A percentile compares a stretch with the other conserved stretches of the same genome.
These are phyloP conservation scores for Corydoras maculifer DNA, from an alignment of 2,113 vertebrate genomes.

Conservation along the genomic window DNA sequence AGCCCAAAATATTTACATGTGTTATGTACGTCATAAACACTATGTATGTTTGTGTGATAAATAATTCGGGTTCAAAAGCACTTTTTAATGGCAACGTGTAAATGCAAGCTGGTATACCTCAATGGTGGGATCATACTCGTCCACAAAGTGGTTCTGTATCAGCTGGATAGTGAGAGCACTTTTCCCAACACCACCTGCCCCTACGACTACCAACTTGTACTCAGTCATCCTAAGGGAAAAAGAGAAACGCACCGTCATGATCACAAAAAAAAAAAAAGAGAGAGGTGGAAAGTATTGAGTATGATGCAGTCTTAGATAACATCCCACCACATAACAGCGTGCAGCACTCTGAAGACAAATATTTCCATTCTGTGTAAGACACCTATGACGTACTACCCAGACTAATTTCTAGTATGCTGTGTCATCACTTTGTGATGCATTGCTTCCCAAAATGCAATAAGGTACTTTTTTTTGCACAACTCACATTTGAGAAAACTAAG, in stretches of 20 bases:
- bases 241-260: background rate
- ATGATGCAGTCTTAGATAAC: too few species aligned
- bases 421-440: too few species aligned
- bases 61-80: background rate
- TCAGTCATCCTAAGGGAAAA: conserved; percentile 68
- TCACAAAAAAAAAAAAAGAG: background rate
- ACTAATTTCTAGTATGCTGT: too few species aligned
- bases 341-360: too few species aligned
- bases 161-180: conserved; percentile 79
- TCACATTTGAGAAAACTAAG: too few species aligned
- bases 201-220: conserved; percentile 79
- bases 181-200: conserved; percentile 79
- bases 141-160: conserved; percentile 79
- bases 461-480: too few species aligned
- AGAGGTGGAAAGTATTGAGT: background rate
- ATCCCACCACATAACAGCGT: too few species aligned
- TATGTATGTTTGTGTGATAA: background rate
- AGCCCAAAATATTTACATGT: too few species aligned
- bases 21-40: too few species aligned
- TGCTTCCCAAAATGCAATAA: too few species aligned
- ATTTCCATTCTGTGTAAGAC: too few species aligned
- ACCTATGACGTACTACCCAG: too few species aligned
- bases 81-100: background rate
- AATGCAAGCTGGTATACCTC: conserved; percentile 51
- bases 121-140: conserved; percentile 72